Evolutionary conservation across 37 sponge, comb jelly and placozoan species (phyloP), one percentile per base, ranked within the genome.

Genomic region (Tethya wilhelma): DNA sequence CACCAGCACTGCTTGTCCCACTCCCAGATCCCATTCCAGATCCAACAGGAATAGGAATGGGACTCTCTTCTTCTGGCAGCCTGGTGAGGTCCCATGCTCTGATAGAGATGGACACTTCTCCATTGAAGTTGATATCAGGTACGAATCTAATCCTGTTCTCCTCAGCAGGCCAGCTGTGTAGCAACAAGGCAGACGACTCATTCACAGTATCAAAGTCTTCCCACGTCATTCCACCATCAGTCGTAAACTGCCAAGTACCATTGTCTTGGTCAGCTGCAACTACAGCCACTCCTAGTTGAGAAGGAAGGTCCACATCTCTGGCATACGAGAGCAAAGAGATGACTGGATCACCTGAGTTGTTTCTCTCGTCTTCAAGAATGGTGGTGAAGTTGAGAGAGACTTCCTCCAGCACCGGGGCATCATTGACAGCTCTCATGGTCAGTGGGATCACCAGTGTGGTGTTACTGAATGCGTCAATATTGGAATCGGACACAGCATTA

Each of bases 41-140:
- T 57, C 26, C 60, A 59, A 22, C 38, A 4, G 68, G 19, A 14
- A 46, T 67, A 25, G 34, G 0, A 43, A 70, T 69, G 38, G 19
- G 12, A 56, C 23, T 53, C 0, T 72, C 36, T 2, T 66, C 79
- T 6, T 56, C 58, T 25, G 68, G 60, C 14, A 75, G 38, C 0
- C 29, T 39, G 26, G 81, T 83, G 74, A 90, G 53, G 59, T 96
- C 96, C 96, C 96, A 96, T 56, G 89, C 96, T 20, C 76, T 42
- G 55, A 85, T 90, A n/a, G 33, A 39, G 64, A 96, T 64, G 11
- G 69, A 59, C 3, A 60, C 85, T 17, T 39, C 25, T 31, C 96
- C 96, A 64, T 93, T 93, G 85, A 89, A 93, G 59, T 96, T 67
- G n/a, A 11, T 9, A 31, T 79, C 17, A 17, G 96, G 96, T 17